These are phyloP conservation scores for Brachyistius frenatus DNA, from an alignment of 2,113 vertebrate genomes.

Conservation along the genomic window DNA sequence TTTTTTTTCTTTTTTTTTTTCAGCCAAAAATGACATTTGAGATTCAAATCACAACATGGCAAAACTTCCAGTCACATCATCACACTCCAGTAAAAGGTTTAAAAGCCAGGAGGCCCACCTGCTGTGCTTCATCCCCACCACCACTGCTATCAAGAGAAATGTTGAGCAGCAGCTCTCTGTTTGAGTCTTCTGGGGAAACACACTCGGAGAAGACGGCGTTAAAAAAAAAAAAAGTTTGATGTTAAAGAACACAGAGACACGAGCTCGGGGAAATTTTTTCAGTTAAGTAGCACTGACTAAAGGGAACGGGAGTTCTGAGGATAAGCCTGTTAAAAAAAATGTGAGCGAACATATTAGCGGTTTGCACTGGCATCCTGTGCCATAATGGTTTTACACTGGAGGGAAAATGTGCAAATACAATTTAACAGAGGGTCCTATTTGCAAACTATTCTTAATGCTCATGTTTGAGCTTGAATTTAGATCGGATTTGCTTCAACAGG, in stretches of 20 bases:
- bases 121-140: constrained; percentile 31
- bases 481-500: background rate
- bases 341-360: constrained; percentile 33
- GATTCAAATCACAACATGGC: background rate
- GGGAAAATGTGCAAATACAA: background rate
- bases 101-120: constrained; percentile 46
- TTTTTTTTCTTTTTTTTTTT: too few relatives aligned
- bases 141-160: constrained; percentile 39
- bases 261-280: constrained; percentile 21
- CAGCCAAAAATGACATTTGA: background rate
- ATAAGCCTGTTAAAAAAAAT: constrained; percentile 32
- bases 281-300: constrained; percentile 19
- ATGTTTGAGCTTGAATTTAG: constrained; percentile 3
- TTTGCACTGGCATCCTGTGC: constrained; percentile 3
- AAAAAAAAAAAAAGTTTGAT: constrained; percentile 56
- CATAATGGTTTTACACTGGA: background rate
- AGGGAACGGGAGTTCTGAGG: constrained; percentile 36
- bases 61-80: background rate
- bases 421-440: constrained; percentile 2
- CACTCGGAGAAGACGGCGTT: constrained; percentile 9
- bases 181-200: constrained; percentile 35
- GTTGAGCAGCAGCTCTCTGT: constrained; percentile 25
- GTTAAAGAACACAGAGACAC: constrained; percentile 28
- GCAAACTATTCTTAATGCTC: constrained; percentile 7
- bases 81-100: constrained; percentile 9